Percentiles rank a stretch among this genome's conserved stretches.
Evolutionary conservation across 1,140 invertebrate species (phyloP).

Genomic region (Drosophila sturtevanti): DNA sequence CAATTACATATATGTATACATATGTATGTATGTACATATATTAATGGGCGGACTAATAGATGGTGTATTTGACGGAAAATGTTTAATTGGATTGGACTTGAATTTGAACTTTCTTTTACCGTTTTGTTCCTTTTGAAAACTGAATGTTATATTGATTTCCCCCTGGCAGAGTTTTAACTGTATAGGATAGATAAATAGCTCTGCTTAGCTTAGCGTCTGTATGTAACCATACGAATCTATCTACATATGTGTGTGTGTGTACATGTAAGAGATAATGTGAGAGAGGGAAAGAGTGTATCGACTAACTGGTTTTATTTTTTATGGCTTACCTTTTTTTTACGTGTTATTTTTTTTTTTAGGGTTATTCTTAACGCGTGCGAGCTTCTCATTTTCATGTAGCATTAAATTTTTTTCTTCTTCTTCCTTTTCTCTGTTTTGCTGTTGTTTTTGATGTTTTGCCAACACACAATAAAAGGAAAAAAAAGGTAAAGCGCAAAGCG

Average conservation of each 20-base stretch:
- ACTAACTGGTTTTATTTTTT: constrained; percentile 72
- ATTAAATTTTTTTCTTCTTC: constrained; percentile 48
- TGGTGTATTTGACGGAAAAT: too few relatives aligned
- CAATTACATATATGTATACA: constrained; percentile 32
- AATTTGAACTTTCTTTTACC: background rate
- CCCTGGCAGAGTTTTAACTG: background rate
- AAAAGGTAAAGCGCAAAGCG: constrained; percentile 60
- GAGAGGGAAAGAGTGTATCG: constrained; percentile 45
- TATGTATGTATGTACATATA: background rate
- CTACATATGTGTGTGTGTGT: constrained; percentile 26
- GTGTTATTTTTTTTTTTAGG: constrained; percentile 69
- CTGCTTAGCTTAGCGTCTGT: constrained; percentile 14
- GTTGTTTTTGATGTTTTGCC: constrained; percentile 62
- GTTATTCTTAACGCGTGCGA: constrained; percentile 71
- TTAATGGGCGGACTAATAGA: too few relatives aligned
- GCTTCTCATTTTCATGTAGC: constrained; percentile 68
- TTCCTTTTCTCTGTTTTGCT: constrained; percentile 19
- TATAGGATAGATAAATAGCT: too few relatives aligned
- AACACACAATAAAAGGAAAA: constrained; percentile 51
- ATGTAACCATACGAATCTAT: constrained; percentile 19
- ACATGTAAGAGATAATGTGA: constrained; percentile 17
- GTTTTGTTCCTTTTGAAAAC: background rate
- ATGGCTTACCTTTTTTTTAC: constrained; percentile 8
- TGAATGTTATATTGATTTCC: background rate
- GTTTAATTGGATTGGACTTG: too few relatives aligned